phyloP scores from a whole-genome alignment of 2,888 invertebrate species.

The Oxyteleia sp. region DNA sequence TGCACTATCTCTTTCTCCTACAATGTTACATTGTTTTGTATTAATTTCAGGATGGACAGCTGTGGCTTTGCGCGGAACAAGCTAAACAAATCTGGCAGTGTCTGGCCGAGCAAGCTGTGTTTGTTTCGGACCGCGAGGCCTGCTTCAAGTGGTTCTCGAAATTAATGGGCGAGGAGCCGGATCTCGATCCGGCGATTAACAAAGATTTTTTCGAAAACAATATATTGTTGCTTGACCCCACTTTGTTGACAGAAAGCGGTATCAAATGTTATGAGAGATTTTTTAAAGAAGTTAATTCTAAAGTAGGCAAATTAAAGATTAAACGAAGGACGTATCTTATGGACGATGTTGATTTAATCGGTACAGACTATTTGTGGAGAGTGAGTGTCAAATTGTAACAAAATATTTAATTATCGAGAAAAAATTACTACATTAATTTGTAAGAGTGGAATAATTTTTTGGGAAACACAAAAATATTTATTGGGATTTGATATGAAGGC shows the following conservation, averaged over 20 bases:
- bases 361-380: constrained; percentile 98
- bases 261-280: constrained; percentile 96
- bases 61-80: constrained; percentile 98
- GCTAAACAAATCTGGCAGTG: constrained; percentile 99
- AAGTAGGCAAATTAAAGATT: constrained; percentile 96
- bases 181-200: constrained; percentile 98
- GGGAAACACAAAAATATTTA: too few species aligned
- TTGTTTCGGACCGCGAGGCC: constrained; percentile 96
- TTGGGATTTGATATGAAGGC: too few species aligned
- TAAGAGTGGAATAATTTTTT: too few species aligned
- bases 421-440: too few species aligned
- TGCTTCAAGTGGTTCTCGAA: constrained; percentile 99
- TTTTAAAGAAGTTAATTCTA: constrained; percentile 97
- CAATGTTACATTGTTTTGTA: too few species aligned
- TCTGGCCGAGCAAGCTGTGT: constrained; percentile 97
- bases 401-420: too few species aligned
- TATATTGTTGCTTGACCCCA: constrained; percentile 96
- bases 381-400: too few species aligned
- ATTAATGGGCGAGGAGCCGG: constrained; percentile 98
- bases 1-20: too few species aligned
- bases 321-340: constrained; percentile 95
- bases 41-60: constrained; percentile 95
- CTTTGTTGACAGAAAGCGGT: constrained; percentile 96
- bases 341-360: constrained; percentile 98
- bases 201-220: constrained; percentile 98